Evolutionary conservation across 2,797 vertebrate genomes (phyloP), one percentile per base, ranked within the genome.

Genomic region (Manis crassicaudata): DNA sequence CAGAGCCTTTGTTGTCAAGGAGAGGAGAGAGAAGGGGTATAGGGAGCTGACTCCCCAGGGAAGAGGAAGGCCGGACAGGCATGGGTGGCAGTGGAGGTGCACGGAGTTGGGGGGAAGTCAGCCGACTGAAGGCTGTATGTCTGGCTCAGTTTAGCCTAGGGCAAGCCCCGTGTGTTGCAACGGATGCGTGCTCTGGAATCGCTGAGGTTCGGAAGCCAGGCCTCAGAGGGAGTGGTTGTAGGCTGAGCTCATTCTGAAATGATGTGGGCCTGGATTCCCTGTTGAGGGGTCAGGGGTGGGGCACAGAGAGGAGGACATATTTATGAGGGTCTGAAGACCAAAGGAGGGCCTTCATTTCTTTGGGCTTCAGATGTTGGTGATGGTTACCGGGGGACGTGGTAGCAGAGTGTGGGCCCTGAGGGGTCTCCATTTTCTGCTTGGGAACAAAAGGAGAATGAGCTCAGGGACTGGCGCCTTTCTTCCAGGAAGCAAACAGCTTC

Each of bases 161-260:
- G 86, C 96, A 81, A 88, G 90, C 90, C 92, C 35, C 40, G 40
- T 88, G 68, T 87, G 89, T 96, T 96, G 86, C 89, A 96, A 97
- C 79, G 96, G 89, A 95, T 97, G 50, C 94, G 95, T 92, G 67
- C 89, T 95, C 95, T 97, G 94, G 95, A 96, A 94, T 96, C 62
- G 89, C 79, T 85, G 56, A 92, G 65, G 68, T 83, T 96, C 75
- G 87, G 84, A 90, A 96, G 87, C 50, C 76, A 76, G 76, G 89
- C 87, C 90, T 96, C 56, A 27, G 43, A 96, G 93, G 93, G 92
- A 92, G 95, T 94, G 96, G 76, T 54, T 84, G 70, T 43, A 94
- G 62, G 63, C 89, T 96, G 94, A 97, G 87, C 92, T 97, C 96
- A 96, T 93, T 56, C 83, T 90, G 89, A 97, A 97, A 96, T 79